These are phyloP conservation scores for Psilopsiagon aurifrons DNA, from an alignment of 2,113 vertebrate genomes.

Conservation along the genomic window DNA sequence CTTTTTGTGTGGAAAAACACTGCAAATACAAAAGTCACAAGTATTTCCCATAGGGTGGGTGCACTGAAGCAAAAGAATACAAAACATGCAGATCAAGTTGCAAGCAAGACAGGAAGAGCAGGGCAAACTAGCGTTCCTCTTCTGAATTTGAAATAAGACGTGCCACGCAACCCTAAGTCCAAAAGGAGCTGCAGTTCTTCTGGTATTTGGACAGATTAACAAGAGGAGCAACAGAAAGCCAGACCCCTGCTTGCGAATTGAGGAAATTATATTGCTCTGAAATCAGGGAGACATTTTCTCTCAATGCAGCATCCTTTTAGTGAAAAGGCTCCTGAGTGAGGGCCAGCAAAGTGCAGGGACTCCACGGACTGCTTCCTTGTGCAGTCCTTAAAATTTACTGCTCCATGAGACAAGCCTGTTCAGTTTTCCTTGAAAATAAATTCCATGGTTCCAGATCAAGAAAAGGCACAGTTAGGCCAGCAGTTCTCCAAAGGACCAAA, in stretches of 20 bases:
- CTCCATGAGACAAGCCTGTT: background rate
- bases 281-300: background rate
- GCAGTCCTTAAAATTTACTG: background rate
- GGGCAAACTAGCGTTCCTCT: background rate
- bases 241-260: background rate
- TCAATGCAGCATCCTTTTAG: background rate
- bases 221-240: background rate
- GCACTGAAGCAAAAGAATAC: background rate
- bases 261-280: background rate
- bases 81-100: background rate
- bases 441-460: background rate
- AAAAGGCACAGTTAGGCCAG: background rate
- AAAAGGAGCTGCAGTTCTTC: background rate
- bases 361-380: background rate
- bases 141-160: background rate
- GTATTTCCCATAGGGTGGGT: background rate
- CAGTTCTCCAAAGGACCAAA: background rate
- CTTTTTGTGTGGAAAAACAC: background rate
- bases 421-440: background rate
- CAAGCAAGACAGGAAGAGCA: background rate
- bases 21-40: background rate
- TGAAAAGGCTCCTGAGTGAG: background rate
- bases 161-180: background rate
- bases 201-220: background rate
- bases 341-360: background rate